A percentile compares a stretch with the other conserved stretches of the same genome.
Evolutionary conservation across 2,113 vertebrate genomes (phyloP).

Genomic region (Anguilla japonica): DNA sequence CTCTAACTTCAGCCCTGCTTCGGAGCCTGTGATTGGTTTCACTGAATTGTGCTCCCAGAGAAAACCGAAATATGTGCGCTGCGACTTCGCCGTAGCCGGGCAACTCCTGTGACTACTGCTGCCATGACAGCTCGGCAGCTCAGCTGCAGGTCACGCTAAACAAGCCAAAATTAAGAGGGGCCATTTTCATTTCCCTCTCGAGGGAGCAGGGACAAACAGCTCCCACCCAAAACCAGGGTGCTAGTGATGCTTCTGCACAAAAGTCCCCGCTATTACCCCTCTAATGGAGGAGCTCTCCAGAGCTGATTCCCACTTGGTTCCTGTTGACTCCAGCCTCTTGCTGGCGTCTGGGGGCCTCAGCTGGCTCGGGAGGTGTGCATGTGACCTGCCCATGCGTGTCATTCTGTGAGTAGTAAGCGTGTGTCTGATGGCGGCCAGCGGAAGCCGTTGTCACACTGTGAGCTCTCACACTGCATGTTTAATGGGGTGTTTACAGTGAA

Average conservation of each 20-base stretch:
- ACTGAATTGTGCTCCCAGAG: not conserved
- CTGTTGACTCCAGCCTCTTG: not conserved
- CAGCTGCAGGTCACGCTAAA: not conserved
- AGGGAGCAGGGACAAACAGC: not conserved
- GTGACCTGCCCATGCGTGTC: not conserved
- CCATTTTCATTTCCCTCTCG: not conserved
- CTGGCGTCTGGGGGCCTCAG: not conserved
- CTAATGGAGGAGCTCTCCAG: constrained; percentile 7
- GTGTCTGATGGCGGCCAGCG: not conserved
- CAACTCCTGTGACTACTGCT: not conserved
- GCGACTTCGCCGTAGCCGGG: no score
- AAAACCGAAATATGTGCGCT: not conserved
- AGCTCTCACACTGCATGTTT: not conserved
- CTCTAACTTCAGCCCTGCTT: not conserved
- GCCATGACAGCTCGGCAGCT: not conserved
- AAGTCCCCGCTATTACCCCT: not conserved
- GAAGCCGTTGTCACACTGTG: not conserved
- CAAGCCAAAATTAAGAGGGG: not conserved
- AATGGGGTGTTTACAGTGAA: constrained; percentile 13
- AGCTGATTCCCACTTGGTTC: not conserved
- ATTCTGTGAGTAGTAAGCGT: not conserved
- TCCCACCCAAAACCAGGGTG: no score
- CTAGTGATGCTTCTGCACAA: no score
- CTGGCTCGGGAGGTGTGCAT: not conserved
- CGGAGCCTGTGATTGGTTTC: not conserved